phyloP scores from a whole-genome alignment of 2,888 invertebrate genomes.

The Trissolcus brochymenae region DNA sequence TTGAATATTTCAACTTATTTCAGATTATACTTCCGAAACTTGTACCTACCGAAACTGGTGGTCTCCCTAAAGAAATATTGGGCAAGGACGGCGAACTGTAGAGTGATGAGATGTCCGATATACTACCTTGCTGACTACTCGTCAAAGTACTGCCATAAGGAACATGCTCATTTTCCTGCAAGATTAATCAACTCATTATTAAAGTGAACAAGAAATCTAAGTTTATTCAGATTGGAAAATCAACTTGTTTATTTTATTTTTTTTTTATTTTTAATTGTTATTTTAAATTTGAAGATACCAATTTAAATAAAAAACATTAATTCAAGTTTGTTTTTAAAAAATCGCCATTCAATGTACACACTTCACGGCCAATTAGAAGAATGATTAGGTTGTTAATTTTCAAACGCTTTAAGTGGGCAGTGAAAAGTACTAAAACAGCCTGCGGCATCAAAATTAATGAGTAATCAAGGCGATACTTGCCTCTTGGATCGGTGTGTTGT shows the following conservation, averaged over 20 bases:
- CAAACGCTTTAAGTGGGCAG: conserved; percentile 10
- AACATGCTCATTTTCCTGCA: conserved; percentile 84
- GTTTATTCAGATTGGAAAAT: too few relatives aligned
- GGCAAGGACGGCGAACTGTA: conserved; percentile 98
- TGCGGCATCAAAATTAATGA: conserved; percentile 6
- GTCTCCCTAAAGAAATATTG: conserved; percentile 94
- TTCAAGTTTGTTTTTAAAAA: neutral
- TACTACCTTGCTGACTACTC: conserved; percentile 81
- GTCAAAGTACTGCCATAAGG: conserved; percentile 79
- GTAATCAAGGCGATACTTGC: conserved; percentile 61
- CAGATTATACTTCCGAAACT: neutral
- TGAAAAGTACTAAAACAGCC: conserved; percentile 8
- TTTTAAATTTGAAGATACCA: neutral
- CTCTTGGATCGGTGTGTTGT: conserved; percentile 81
- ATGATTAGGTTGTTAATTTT: conserved; percentile 14
- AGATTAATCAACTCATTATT: too few relatives aligned
- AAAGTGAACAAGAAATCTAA: too few relatives aligned
- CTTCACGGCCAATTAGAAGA: neutral
- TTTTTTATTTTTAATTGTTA: too few relatives aligned
- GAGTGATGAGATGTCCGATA: conserved; percentile 83
- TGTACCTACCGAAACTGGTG: conserved; percentile 78
- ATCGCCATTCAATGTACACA: neutral
- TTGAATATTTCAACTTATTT: too few relatives aligned
- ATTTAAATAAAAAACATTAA: neutral
- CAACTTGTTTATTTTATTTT: too few relatives aligned